Evolutionary conservation across 1,140 invertebrate genomes (phyloP).

Genomic region (Hyposmocoma kahamanoa): DNA sequence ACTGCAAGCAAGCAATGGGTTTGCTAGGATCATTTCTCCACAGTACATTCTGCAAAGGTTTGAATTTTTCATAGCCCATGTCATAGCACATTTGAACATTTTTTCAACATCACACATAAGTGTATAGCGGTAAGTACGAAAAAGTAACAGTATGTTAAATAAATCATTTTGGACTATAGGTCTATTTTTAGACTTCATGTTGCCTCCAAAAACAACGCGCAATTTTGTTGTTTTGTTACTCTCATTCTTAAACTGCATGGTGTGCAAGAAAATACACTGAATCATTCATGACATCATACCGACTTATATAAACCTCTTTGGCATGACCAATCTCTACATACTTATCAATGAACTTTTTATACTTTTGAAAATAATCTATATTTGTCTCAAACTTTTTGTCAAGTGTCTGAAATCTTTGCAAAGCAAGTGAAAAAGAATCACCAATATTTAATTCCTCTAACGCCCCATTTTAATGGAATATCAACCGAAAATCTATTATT

Average conservation of each 20-base stretch:
- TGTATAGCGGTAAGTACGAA: background rate
- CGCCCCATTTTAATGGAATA: background rate
- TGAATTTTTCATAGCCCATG: background rate
- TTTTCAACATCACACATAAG: background rate
- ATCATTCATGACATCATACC: background rate
- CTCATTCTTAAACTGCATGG: background rate
- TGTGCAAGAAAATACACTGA: conserved; percentile 2
- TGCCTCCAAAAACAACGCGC: background rate
- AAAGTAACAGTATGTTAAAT: conserved; percentile 1
- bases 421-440: conserved; percentile 1
- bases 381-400: conserved; percentile 6
- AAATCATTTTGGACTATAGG: background rate
- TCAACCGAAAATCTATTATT: background rate
- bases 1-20: background rate
- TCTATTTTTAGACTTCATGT: background rate
- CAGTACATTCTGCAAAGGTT: background rate
- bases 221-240: background rate
- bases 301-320: conserved; percentile 11
- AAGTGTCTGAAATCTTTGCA: background rate
- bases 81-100: background rate
- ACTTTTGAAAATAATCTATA: conserved; percentile 1
- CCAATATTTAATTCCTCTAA: background rate
- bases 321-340: conserved; percentile 20
- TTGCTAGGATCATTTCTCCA: conserved; percentile 1
- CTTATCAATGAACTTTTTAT: conserved; percentile 21